Conservation (phyloP, 2,113 vertebrate genomes). For the Anseranas semipalmata region DNA sequence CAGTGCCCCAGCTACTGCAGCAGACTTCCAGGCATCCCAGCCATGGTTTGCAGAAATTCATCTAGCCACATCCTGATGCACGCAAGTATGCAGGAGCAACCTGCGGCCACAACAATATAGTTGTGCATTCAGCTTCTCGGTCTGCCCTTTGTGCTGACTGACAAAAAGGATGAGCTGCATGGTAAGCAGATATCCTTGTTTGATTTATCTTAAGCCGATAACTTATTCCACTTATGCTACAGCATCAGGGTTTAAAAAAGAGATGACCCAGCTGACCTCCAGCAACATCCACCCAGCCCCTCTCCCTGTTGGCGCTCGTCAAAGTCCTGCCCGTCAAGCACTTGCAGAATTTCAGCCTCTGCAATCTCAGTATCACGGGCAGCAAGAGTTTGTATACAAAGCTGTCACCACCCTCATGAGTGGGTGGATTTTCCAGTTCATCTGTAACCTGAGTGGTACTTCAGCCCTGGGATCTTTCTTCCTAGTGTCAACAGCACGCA, state of each 20-base stretch:
- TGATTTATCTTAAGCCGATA: background rate
- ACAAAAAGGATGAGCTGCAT: background rate
- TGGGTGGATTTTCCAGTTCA: conserved; percentile 72
- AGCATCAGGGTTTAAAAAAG: conserved; percentile 2
- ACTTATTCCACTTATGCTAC: background rate
- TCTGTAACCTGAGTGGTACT: conserved; percentile 73
- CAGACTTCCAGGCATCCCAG: background rate
- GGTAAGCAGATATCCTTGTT: background rate
- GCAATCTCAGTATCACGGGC: background rate
- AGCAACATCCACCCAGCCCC: background rate
- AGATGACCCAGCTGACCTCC: background rate
- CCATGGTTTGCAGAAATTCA: background rate
- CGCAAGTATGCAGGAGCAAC: background rate
- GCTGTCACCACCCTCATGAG: conserved; percentile 67
- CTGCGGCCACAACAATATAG: rapidly evolving
- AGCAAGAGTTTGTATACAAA: conserved; percentile 61
- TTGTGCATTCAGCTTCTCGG: rapidly evolving
- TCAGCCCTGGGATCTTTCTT: conserved; percentile 65
- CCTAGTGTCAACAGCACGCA: conserved; percentile 67
- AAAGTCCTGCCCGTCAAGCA: background rate
- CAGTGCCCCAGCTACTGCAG: background rate
- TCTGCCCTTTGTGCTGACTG: background rate
- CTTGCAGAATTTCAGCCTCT: conserved; percentile 8
- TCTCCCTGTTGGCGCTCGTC: background rate
- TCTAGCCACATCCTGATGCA: background rate